Conservation (phyloP, 2,888 invertebrate genomes). For the Melanargia galathea region DNA sequence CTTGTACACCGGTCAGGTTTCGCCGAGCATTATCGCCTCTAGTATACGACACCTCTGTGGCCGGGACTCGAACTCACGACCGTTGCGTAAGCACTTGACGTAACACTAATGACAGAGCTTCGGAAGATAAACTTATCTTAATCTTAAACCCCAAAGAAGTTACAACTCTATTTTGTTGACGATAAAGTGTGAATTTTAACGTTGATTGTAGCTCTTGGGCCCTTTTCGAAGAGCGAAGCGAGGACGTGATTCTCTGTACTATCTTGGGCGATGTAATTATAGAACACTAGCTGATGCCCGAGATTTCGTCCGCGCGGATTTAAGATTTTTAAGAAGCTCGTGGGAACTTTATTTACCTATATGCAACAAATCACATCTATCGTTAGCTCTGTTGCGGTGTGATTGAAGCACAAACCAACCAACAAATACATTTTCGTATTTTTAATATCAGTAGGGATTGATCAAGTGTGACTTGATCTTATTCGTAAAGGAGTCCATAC, state of each 20-base stretch:
- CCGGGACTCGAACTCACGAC: slow-evolving; percentile 37
- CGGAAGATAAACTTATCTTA: slow-evolving; percentile 5
- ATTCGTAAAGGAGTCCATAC: background rate
- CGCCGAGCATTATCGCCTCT: background rate
- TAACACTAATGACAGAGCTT: slow-evolving; percentile 46
- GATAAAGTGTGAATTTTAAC: slow-evolving; percentile 16
- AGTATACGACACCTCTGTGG: background rate
- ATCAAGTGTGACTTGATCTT: background rate
- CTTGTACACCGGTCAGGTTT: too few species aligned
- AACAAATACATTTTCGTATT: too few species aligned
- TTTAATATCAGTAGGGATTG: too few species aligned
- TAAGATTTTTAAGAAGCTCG: too few species aligned
- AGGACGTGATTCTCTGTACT: slow-evolving; percentile 44
- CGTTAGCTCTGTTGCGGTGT: too few species aligned
- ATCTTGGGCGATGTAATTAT: slow-evolving; percentile 56
- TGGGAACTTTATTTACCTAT: too few species aligned
- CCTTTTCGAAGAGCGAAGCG: slow-evolving; percentile 24
- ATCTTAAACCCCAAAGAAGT: background rate
- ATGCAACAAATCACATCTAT: too few species aligned
- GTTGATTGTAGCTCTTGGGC: slow-evolving; percentile 4
- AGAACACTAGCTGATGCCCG: too few species aligned
- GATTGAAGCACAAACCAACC: too few species aligned
- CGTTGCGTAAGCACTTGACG: slow-evolving; percentile 46
- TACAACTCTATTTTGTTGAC: background rate
- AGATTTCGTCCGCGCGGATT: too few species aligned